Evolutionary conservation across 2,797 vertebrate genomes (phyloP), one percentile per base, ranked within the genome.

Genomic region (Sylvia borin): DNA sequence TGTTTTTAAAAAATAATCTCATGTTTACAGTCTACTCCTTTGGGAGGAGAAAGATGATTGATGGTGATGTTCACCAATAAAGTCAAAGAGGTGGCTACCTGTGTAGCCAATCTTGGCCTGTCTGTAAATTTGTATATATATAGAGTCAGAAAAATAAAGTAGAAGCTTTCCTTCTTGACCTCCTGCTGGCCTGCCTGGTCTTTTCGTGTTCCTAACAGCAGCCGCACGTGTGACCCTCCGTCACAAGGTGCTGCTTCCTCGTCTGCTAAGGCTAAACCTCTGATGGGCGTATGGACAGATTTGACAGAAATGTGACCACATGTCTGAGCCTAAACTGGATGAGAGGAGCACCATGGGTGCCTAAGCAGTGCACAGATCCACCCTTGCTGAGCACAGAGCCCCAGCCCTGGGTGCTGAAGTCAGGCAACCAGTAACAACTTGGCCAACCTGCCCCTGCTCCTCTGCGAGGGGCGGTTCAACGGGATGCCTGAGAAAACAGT

Each of bases 251-350:
- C 74, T 86, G 42, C 66, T 71, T 71, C 7, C 25, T 43, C 1
- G 0, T 50, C 66, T 43, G 22, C 66, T 58, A n/a, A 5, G 16
- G 50, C 53, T 81, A n/a, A 65, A 36, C 58, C 32, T 86, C 40
- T 0, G 0, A 8, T 3, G 9, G 27, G 25, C 3, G 1, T 0
- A 0, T 40, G 55, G 72, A 51, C 31, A 2, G 0, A 7, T 55
- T 48, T 60, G 72, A 62, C 64, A 93, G 67, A 87, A 91, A 68
- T 1, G 9, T 55, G 75, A 64, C 55, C 64, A 7, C 38, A 9
- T 1, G 15, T 47, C 62, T 24, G 51, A 73, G 15, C 65, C 78
- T 57, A 43, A 91, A 83, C 27, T 83, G 79, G n/a, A 75, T 88
- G 75, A 93, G 40, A 31, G 1, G 22, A 72, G 51, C 55, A 26